phyloP scores from a whole-genome alignment of 2,113 vertebrate genomes.

The Odontophorus gujanensis region DNA sequence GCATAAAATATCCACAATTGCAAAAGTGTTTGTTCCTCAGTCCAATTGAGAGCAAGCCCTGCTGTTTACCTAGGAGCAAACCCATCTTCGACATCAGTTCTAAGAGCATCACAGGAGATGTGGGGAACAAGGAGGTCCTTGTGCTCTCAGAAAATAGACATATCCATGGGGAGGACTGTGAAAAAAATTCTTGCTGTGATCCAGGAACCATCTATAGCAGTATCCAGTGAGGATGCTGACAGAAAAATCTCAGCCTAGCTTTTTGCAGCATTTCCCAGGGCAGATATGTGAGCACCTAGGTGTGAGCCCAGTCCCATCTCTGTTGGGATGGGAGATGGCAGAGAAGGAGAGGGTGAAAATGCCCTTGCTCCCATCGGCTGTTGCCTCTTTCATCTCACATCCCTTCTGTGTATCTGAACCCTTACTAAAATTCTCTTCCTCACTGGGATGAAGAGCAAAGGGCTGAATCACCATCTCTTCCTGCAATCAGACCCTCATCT shows the following conservation, averaged over 20 bases:
- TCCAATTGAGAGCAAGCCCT: background rate
- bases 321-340: background rate
- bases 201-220: fast-evolving
- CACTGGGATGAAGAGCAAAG: background rate
- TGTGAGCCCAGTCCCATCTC: background rate
- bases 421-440: background rate
- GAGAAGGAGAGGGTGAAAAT: background rate
- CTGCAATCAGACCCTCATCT: background rate
- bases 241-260: background rate
- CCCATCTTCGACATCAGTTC: fast-evolving
- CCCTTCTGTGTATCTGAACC: background rate
- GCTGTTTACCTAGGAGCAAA: background rate
- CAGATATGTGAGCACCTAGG: background rate
- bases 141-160: background rate
- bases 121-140: background rate
- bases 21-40: background rate
- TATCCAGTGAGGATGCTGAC: background rate
- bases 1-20: background rate
- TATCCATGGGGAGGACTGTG: fast-evolving
- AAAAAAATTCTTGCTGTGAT: background rate
- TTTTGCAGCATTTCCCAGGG: background rate
- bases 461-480: fast-evolving
- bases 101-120: background rate
- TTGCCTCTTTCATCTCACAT: background rate
- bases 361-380: background rate